phyloP scores from a whole-genome alignment of 1,140 invertebrate genomes.

The Amphibalanus amphitrite region DNA sequence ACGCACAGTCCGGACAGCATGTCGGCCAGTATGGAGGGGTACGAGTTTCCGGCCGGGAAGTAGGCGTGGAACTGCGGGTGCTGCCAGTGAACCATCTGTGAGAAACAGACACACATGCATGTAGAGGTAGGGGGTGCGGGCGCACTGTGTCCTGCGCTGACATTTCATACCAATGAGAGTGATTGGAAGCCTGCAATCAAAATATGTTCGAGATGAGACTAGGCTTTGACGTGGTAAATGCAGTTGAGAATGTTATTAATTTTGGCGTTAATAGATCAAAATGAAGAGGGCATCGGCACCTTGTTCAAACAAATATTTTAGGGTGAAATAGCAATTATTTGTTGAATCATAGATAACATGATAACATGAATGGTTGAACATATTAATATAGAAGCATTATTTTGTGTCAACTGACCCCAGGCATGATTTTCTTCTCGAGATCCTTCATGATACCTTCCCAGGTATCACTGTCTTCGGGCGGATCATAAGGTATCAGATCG shows the following conservation, averaged over 20 bases:
- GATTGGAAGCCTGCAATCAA: too few species aligned
- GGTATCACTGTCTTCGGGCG: conserved; percentile 68
- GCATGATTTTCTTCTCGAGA: conserved; percentile 92
- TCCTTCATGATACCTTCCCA: conserved; percentile 89
- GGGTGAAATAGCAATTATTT: not conserved
- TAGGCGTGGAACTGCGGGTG: conserved; percentile 98
- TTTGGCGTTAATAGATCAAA: too few species aligned
- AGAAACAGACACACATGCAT: not conserved
- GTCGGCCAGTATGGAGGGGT: conserved; percentile 92
- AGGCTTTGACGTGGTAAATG: too few species aligned
- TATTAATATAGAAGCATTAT: not conserved
- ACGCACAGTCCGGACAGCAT: conserved; percentile 93
- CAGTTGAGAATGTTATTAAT: not conserved
- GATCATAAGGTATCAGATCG: conserved; percentile 55
- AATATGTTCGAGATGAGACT: too few species aligned
- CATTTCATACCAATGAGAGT: too few species aligned
- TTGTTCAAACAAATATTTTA: too few species aligned
- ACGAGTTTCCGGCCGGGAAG: conserved; percentile 94
- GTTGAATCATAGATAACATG: not conserved
- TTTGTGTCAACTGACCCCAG: conserved; percentile 44
- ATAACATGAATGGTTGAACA: too few species aligned
- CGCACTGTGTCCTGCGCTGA: too few species aligned
- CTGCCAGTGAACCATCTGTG: conserved; percentile 64
- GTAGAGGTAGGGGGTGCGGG: too few species aligned
- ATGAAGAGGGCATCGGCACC: too few species aligned